These are phyloP conservation scores for Thelaira solivaga DNA, from an alignment of 2,888 invertebrate species.

Conservation along the genomic window DNA sequence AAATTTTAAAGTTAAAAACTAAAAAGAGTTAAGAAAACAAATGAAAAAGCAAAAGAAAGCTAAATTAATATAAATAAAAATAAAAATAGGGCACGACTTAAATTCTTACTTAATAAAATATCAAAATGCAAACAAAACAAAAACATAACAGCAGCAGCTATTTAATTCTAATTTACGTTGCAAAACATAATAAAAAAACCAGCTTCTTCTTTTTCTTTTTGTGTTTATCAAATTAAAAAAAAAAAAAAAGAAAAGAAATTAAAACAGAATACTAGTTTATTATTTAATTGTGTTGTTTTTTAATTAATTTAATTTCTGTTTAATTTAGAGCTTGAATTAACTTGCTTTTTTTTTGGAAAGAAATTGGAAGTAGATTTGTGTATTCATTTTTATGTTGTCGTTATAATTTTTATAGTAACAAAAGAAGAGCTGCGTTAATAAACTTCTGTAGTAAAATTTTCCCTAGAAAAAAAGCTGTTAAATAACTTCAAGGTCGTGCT, in stretches of 20 bases:
- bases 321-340: constrained; percentile 24
- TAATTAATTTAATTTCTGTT: constrained; percentile 11
- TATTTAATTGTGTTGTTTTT: constrained; percentile 17
- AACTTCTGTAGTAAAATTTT: neutral
- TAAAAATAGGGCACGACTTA: constrained; percentile 72
- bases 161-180: neutral
- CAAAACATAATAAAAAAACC: constrained; percentile 10
- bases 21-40: constrained; percentile 62
- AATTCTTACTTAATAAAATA: neutral
- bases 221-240: no score
- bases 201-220: constrained; percentile 41
- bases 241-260: constrained; percentile 26
- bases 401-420: neutral
- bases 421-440: constrained; percentile 29
- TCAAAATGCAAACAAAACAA: neutral
- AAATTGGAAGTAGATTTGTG: constrained; percentile 41
- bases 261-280: constrained; percentile 33
- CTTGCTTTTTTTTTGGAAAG: constrained; percentile 16
- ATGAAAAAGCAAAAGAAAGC: constrained; percentile 67
- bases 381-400: neutral
- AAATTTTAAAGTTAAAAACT: constrained; percentile 55
- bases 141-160: constrained; percentile 30
- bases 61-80: no score
- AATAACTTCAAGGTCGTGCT: constrained; percentile 70
- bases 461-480: constrained; percentile 32